Evolutionary conservation across 2,113 vertebrate genomes (phyloP).

Genomic region (Bubo blakistoni): DNA sequence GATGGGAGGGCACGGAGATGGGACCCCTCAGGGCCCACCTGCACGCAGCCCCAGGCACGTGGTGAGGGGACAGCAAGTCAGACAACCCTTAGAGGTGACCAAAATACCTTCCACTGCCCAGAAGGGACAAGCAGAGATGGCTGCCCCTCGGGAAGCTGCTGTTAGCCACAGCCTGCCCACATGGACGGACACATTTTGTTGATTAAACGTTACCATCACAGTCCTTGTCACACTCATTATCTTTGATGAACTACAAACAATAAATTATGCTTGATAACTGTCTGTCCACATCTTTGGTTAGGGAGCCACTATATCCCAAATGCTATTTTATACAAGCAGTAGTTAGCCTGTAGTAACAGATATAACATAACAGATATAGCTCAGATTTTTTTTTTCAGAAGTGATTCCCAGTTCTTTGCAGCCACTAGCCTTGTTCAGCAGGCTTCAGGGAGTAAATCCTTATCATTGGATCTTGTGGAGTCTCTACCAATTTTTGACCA

Average conservation of each 20-base stretch:
- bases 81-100: not conserved
- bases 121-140: not conserved
- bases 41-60: not conserved
- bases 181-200: not conserved
- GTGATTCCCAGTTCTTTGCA: not conserved
- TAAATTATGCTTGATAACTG: not conserved
- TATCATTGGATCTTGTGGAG: not conserved
- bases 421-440: not conserved
- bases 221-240: not conserved
- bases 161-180: not conserved
- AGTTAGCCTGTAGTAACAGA: not conserved
- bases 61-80: not conserved
- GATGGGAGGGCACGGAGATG: not conserved
- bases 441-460: not conserved
- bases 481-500: not conserved
- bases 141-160: not conserved
- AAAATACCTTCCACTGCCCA: not conserved
- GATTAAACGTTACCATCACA: not conserved
- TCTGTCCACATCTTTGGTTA: not conserved
- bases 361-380: too few relatives aligned
- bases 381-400: not conserved
- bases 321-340: not conserved
- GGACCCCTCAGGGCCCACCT: not conserved
- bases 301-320: not conserved
- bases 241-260: not conserved